Conservation (phyloP, 2,113 vertebrate genomes). For the Uria lomvia region DNA sequence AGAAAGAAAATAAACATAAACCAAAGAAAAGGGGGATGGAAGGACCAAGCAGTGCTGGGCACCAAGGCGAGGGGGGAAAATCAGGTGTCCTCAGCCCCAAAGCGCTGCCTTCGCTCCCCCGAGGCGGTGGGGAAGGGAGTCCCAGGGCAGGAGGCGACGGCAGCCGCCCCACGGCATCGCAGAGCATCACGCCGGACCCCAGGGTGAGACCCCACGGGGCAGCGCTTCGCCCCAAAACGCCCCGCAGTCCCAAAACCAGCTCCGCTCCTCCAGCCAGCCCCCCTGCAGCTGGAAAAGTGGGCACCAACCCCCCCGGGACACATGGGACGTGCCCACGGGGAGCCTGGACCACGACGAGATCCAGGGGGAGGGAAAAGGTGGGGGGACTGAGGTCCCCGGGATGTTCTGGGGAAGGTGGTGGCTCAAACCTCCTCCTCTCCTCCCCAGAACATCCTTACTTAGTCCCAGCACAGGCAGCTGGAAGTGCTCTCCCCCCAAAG, state of each 20-base stretch:
- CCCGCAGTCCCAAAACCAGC: not conserved
- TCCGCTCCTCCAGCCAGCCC: not conserved
- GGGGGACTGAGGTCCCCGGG: rapidly evolving
- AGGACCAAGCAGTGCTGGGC: rapidly evolving
- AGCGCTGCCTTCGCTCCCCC: rapidly evolving
- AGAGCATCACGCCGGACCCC: not conserved
- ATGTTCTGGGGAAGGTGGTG: not conserved
- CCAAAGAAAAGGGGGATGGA: rapidly evolving
- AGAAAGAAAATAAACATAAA: not conserved
- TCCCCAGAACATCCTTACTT: not conserved
- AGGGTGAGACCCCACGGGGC: too few relatives aligned
- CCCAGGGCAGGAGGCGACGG: rapidly evolving
- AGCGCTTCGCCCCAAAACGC: not conserved
- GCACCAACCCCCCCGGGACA: rapidly evolving
- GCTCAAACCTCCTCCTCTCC: not conserved
- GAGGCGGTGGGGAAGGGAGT: rapidly evolving
- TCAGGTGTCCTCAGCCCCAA: rapidly evolving
- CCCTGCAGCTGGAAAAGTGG: rapidly evolving
- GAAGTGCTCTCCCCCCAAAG: rapidly evolving
- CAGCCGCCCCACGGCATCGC: rapidly evolving
- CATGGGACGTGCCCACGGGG: rapidly evolving
- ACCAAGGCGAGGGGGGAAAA: not conserved
- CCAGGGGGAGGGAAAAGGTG: not conserved
- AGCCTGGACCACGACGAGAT: rapidly evolving
- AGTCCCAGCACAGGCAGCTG: not conserved